phyloP scores from a whole-genome alignment of 92 coral and sea anemone species.

The Actinostola sp. region DNA sequence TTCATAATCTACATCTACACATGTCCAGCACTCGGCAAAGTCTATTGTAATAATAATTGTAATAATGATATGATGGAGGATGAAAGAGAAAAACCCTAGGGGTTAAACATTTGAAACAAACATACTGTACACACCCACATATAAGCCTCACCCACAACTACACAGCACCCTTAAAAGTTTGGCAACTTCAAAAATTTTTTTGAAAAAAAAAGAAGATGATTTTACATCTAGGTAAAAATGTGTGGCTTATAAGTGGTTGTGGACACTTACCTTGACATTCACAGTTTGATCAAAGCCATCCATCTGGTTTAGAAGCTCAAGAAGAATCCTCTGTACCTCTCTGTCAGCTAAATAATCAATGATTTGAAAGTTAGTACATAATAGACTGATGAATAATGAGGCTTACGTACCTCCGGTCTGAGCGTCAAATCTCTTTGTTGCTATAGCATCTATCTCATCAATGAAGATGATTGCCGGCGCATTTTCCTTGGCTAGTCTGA shows the following conservation, averaged over 20 bases:
- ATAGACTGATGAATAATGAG: not conserved
- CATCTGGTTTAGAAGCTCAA: conserved; percentile 98
- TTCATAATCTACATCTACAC: too few relatives aligned
- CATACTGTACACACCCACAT: too few relatives aligned
- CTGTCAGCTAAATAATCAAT: conserved; percentile 80
- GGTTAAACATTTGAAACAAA: too few relatives aligned
- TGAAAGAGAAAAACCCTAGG: too few relatives aligned
- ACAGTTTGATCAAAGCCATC: conserved; percentile 99
- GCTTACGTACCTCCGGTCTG: conserved; percentile 93
- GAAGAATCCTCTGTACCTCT: conserved; percentile 96
- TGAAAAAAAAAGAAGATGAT: not conserved
- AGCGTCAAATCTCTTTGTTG: conserved; percentile 99
- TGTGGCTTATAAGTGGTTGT: not conserved
- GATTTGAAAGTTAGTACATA: not conserved
- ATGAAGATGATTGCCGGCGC: conserved; percentile 99
- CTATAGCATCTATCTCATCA: conserved; percentile 99
- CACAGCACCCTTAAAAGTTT: too few relatives aligned
- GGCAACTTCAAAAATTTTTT: too few relatives aligned
- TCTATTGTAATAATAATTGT: too few relatives aligned
- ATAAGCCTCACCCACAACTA: too few relatives aligned
- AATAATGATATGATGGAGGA: too few relatives aligned
- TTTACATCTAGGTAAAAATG: not conserved
- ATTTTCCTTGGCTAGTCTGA: conserved; percentile 96
- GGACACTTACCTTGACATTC: conserved; percentile 82
- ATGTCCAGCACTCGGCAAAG: too few relatives aligned